A percentile compares a stretch with the other conserved stretches of the same genome.
phyloP scores from a whole-genome alignment of 2,113 vertebrate genomes.

The Seriola aureovittata region DNA sequence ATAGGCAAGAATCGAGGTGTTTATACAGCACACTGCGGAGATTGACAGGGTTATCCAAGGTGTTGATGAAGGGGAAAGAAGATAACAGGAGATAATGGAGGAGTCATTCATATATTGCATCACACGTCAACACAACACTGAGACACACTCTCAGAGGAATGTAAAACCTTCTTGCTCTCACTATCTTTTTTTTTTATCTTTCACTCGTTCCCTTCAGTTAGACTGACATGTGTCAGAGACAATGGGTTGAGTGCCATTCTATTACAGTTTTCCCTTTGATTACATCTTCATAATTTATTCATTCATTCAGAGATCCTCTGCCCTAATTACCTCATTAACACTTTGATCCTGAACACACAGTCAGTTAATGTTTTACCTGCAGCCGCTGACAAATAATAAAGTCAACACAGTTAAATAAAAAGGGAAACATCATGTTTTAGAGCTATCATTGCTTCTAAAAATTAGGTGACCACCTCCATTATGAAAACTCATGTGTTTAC shows the following conservation, averaged over 20 bases:
- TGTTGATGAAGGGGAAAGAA: background rate
- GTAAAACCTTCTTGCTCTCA: background rate
- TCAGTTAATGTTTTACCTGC: constrained; percentile 14
- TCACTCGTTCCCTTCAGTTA: background rate
- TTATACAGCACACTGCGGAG: background rate
- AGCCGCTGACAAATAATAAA: background rate
- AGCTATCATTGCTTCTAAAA: background rate
- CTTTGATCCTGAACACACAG: background rate
- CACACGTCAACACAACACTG: background rate
- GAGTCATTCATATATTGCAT: background rate
- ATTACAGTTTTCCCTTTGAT: constrained; percentile 35
- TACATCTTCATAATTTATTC: constrained; percentile 40
- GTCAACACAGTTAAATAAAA: background rate
- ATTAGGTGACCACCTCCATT: background rate
- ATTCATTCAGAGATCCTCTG: constrained; percentile 19
- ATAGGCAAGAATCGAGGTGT: background rate
- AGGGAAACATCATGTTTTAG: background rate
- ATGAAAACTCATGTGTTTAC: background rate
- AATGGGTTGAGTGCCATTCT: background rate
- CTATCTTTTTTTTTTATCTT: background rate
- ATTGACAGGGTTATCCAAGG: background rate
- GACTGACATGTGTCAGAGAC: constrained; percentile 14
- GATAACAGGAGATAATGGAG: background rate
- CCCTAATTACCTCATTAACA: constrained; percentile 30
- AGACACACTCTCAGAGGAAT: background rate